Evolutionary conservation across 2,888 invertebrate genomes (phyloP).

Genomic region (Ormia ochracea): DNA sequence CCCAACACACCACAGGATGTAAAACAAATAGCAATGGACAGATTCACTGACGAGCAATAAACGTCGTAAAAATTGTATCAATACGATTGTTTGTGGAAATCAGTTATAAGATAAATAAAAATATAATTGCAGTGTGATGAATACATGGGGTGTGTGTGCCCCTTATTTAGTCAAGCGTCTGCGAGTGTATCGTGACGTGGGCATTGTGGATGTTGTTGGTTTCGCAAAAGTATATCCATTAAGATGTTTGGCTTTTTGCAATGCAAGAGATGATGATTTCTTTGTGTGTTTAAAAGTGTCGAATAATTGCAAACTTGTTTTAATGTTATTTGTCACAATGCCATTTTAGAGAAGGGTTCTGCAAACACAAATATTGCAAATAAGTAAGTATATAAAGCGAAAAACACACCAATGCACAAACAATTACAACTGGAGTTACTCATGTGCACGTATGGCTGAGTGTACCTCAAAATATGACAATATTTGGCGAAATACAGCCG

Average conservation of each 20-base stretch:
- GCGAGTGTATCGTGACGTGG: neutral
- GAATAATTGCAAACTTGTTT: conserved; percentile 51
- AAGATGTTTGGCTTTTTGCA: neutral
- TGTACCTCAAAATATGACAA: too few relatives aligned
- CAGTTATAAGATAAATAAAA: conserved; percentile 33
- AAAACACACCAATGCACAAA: too few relatives aligned
- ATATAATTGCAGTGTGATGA: conserved; percentile 1
- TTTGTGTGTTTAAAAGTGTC: conserved; percentile 10
- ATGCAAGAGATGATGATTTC: neutral
- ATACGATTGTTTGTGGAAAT: conserved; percentile 39
- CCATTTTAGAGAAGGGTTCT: neutral
- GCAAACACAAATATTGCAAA: too few relatives aligned
- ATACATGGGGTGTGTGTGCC: neutral
- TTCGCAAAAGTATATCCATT: neutral
- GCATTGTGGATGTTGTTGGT: neutral
- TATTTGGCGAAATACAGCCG: too few relatives aligned
- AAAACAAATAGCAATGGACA: conserved; percentile 40
- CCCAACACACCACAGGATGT: conserved; percentile 39
- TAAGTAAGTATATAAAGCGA: too few relatives aligned
- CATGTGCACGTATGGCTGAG: too few relatives aligned
- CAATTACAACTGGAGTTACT: too few relatives aligned
- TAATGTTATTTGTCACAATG: conserved; percentile 46
- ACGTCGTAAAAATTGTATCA: conserved; percentile 40
- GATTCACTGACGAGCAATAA: conserved; percentile 38
- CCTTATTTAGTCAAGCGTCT: neutral